Base-by-base conservation (phyloP, 2,888 invertebrate genomes). In the Synergus itoensis region DNA sequence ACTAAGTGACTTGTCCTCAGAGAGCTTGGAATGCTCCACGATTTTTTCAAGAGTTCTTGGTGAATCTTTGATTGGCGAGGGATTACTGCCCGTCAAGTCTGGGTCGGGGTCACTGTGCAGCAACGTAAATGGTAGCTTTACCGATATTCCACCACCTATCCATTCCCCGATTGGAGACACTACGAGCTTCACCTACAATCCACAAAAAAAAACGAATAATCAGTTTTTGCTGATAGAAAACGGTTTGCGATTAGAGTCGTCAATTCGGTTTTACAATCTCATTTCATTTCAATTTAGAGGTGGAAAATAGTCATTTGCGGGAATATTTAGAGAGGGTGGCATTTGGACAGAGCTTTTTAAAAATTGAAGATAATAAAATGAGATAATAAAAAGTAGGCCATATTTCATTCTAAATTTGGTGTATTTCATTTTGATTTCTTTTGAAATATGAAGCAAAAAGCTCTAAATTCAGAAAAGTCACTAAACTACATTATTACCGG, bases 81-180 rank as follows among this genome's bases (percentile, higher is more conserved):
- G 93, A 21, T 78, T 82, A 21, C 79, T 82, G 21, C 75, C 80
- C 53, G 48, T 16, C 48, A 85, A 84, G 1, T 95, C 95, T 85
- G 94, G 94, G 82, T 95, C 95, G 78, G 94, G 93, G 84, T 95
- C 94, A 8, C 95, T 95, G 90, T 97, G 97, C 91, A 96, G 96
- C 28, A 97, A 92, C 0, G 95, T 95, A 90, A 97, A 97, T 0
- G 97, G 97, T 76, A 97, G 92, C 91, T 97, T 97, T 1, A 97
- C 92, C 0, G 96, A 96, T 9, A 97, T 92, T 80, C 96, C 96
- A 1, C 97, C 96, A 0, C 97, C 96, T 77, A 86, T 84, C 83
- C 82, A 83, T 43, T 86, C 85, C 12, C 84, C 86, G 94, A 97
- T 96, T 4, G 96, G 95, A 81, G 97, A 96, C 40, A 97, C 94